A percentile compares a stretch with the other conserved stretches of the same genome.
Evolutionary conservation across 2,888 invertebrate species (phyloP).

Genomic region (Silvanus unidentatus): DNA sequence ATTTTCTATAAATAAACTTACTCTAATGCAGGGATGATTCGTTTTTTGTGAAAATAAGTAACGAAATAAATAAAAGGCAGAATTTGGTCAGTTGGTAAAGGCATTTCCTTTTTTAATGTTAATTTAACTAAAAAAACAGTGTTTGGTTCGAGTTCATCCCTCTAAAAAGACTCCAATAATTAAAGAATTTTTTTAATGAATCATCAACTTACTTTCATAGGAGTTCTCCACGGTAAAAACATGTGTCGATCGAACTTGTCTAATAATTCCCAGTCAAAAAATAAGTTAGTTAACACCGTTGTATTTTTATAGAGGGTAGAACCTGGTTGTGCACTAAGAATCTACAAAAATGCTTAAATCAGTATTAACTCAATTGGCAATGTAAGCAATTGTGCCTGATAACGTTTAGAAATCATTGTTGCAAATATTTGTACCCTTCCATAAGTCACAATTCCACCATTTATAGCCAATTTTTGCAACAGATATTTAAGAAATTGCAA

Average conservation of each 20-base stretch:
- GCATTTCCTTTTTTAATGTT: slow-evolving; percentile 54
- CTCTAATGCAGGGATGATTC: slow-evolving; percentile 69
- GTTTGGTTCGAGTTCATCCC: slow-evolving; percentile 45
- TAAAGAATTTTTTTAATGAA: slow-evolving; percentile 1
- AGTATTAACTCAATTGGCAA: slow-evolving; percentile 3
- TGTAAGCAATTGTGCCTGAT: slow-evolving; percentile 29
- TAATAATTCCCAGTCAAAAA: slow-evolving; percentile 60
- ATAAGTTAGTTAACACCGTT: slow-evolving; percentile 57
- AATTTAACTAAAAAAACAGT: slow-evolving; percentile 61
- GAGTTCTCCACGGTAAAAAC: slow-evolving; percentile 59
- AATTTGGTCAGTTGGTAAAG: slow-evolving; percentile 49
- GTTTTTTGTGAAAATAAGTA: slow-evolving; percentile 28
- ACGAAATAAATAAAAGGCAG: slow-evolving; percentile 66
- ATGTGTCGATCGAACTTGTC: slow-evolving; percentile 57
- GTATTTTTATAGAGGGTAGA: background rate
- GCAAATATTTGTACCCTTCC: slow-evolving; percentile 62
- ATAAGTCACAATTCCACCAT: slow-evolving; percentile 50
- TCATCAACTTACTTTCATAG: background rate
- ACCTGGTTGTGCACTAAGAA: background rate
- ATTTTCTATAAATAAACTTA: slow-evolving; percentile 44
- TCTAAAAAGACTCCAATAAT: slow-evolving; percentile 14
- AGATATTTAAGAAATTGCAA: slow-evolving; percentile 57
- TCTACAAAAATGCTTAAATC: slow-evolving; percentile 16
- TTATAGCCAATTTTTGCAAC: slow-evolving; percentile 55
- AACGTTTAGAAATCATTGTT: slow-evolving; percentile 55